A percentile compares a stretch with the other conserved stretches of the same genome.
phyloP scores from a whole-genome alignment of 2,113 vertebrate genomes.

The Perca flavescens region DNA sequence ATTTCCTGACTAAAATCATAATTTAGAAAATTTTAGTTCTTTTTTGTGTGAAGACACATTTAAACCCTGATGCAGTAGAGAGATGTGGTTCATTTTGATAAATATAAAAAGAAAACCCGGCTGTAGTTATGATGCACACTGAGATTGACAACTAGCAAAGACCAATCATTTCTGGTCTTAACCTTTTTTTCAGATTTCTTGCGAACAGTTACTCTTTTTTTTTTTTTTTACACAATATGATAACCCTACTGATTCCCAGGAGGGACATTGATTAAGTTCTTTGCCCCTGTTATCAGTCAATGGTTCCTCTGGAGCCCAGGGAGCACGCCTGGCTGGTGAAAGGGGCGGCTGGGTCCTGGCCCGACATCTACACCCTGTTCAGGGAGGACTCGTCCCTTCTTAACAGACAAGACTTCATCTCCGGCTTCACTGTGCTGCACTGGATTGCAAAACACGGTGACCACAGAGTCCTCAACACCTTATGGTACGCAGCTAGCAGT shows the following conservation, averaged over 20 bases:
- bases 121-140: too few species aligned
- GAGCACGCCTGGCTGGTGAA: constrained; percentile 94
- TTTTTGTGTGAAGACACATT: too few species aligned
- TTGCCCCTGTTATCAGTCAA: constrained; percentile 37
- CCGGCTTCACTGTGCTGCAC: constrained; percentile 92
- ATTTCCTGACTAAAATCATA: too few species aligned
- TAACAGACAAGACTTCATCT: constrained; percentile 90
- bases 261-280: not conserved
- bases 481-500: constrained; percentile 69
- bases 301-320: constrained; percentile 86
- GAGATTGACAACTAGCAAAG: too few species aligned
- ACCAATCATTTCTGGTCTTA: too few species aligned
- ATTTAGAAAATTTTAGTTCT: too few species aligned
- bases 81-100: too few species aligned
- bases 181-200: too few species aligned
- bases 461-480: constrained; percentile 87
- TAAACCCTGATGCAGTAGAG: too few species aligned
- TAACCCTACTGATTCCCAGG: not conserved
- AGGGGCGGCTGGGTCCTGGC: constrained; percentile 87
- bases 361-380: constrained; percentile 86
- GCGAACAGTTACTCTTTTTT: too few species aligned
- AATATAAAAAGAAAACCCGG: too few species aligned
- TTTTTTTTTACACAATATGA: not conserved
- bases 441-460: constrained; percentile 96
- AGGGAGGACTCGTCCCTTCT: constrained; percentile 88